Evolutionary conservation across 2,888 invertebrate species (phyloP).

Genomic region (Auanema sp.): DNA sequence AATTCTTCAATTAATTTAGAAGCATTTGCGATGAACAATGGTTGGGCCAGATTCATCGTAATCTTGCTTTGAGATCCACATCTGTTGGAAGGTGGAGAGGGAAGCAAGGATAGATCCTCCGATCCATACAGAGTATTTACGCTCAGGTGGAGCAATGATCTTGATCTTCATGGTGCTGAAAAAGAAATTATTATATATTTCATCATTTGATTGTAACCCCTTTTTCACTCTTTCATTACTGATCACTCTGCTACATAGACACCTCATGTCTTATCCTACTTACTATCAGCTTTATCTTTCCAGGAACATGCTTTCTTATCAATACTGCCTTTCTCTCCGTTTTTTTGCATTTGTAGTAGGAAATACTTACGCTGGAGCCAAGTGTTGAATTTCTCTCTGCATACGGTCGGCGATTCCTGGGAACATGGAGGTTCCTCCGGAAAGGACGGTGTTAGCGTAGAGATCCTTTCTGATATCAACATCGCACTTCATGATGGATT

Average conservation of each 20-base stretch:
- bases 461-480: slow-evolving; percentile 83
- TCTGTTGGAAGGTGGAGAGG: slow-evolving; percentile 84
- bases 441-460: slow-evolving; percentile 73
- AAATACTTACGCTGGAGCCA: slow-evolving; percentile 33
- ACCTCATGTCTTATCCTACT: not conserved
- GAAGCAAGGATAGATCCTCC: slow-evolving; percentile 94
- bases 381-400: slow-evolving; percentile 78
- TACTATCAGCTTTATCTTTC: no score
- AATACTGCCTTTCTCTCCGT: not conserved
- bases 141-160: slow-evolving; percentile 73
- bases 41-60: slow-evolving; percentile 55
- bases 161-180: slow-evolving; percentile 70
- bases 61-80: slow-evolving; percentile 75
- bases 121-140: slow-evolving; percentile 97
- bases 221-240: not conserved
- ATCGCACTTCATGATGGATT: slow-evolving; percentile 90
- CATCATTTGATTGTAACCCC: no score
- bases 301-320: no score
- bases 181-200: slow-evolving; percentile 4
- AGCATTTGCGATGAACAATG: slow-evolving; percentile 54
- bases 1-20: slow-evolving; percentile 30
- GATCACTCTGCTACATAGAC: no score
- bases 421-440: slow-evolving; percentile 78
- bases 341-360: not conserved
- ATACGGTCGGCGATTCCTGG: slow-evolving; percentile 94